Conservation (phyloP, 2,888 invertebrate genomes). For the Blastobasis adustella region DNA sequence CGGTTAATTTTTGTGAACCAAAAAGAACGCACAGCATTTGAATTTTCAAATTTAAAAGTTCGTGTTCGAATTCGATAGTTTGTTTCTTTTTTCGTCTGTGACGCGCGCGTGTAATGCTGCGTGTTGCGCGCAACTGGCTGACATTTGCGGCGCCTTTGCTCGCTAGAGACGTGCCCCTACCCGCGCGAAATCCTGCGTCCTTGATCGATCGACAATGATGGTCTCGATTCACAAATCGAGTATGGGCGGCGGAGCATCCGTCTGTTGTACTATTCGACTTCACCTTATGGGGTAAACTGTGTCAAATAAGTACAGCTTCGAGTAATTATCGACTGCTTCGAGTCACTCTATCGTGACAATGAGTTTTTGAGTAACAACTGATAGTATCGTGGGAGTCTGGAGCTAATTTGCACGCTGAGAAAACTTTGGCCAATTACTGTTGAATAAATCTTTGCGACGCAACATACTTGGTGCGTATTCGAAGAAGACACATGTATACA, state of each 20-base stretch:
- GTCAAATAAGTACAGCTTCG: too few relatives aligned
- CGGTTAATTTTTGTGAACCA: conserved; percentile 3
- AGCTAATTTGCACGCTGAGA: too few relatives aligned
- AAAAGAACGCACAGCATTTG: too few relatives aligned
- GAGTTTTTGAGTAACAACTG: too few relatives aligned
- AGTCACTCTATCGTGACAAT: too few relatives aligned
- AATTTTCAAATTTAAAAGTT: conserved; percentile 1
- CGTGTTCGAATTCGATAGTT: conserved; percentile 9
- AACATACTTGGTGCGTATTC: too few relatives aligned
- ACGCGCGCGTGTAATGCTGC: conserved; percentile 15
- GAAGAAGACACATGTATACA: too few relatives aligned
- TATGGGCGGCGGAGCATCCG: conserved; percentile 1
- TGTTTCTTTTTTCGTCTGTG: conserved; percentile 10
- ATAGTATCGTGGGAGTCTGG: too few relatives aligned
- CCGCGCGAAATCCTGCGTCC: conserved; percentile 18
- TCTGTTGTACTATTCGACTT: conserved; percentile 3
- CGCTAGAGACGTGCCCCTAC: conserved; percentile 17
- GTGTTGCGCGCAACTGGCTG: conserved; percentile 18
- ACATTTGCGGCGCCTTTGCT: conserved; percentile 13
- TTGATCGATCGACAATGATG: conserved; percentile 16
- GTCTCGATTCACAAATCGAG: conserved; percentile 11
- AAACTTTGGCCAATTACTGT: too few relatives aligned
- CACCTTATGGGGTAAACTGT: too few relatives aligned
- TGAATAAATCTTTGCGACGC: too few relatives aligned
- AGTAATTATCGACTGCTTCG: too few relatives aligned